These are phyloP conservation scores for Podabrus alpinus DNA, from an alignment of 2,888 invertebrate genomes.

Conservation along the genomic window DNA sequence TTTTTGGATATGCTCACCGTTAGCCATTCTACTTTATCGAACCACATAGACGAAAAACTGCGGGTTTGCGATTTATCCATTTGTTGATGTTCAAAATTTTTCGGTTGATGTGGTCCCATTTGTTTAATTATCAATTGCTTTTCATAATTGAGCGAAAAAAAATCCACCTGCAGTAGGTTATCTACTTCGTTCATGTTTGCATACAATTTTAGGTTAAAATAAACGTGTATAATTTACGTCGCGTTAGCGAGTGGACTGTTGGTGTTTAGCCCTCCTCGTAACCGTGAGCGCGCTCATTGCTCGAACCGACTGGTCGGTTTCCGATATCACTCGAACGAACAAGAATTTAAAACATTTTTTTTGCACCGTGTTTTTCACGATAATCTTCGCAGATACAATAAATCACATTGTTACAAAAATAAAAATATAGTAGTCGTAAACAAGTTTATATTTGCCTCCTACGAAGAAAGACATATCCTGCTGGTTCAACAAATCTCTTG, in stretches of 20 bases:
- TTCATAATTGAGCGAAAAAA: background rate
- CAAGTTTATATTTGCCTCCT: background rate
- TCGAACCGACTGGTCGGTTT: background rate
- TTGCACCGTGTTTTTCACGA: background rate
- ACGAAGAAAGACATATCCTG: background rate
- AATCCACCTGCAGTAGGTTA: background rate
- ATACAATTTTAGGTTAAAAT: background rate
- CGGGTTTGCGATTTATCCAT: background rate
- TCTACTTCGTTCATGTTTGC: background rate
- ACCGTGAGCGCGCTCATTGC: slow-evolving; percentile 4
- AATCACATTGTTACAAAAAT: background rate
- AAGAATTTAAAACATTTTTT: background rate
- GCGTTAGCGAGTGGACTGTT: background rate
- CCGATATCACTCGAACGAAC: background rate
- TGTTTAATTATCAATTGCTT: background rate
- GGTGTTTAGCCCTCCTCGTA: background rate
- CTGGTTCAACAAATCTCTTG: background rate
- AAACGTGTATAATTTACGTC: background rate
- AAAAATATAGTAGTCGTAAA: background rate
- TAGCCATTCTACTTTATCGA: background rate
- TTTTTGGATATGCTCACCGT: background rate
- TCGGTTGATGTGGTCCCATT: background rate
- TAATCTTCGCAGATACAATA: background rate
- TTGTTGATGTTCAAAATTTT: background rate
- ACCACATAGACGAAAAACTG: background rate